Evolutionary conservation across 2,888 invertebrate genomes (phyloP), one percentile per base, ranked within the genome.

Genomic region (Leucophora obtusa): DNA sequence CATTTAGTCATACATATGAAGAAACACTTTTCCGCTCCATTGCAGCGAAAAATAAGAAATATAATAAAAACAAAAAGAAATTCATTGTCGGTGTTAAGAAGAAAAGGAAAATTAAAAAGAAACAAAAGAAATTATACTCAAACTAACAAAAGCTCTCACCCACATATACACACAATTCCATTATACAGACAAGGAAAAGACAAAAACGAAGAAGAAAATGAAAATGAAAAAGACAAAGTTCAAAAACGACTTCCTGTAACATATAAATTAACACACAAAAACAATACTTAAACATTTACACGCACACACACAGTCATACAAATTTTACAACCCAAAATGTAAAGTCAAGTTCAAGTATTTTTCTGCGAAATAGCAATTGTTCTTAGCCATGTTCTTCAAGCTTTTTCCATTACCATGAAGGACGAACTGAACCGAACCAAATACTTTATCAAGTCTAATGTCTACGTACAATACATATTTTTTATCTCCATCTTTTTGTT

Each of bases 31-130:
- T 77, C 54, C 83, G 83, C 83, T 79, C 76, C 73, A 82, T 65
- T 79, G 58, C 71, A 74, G 76, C 69, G 65, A 76, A 78, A 73
- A 76, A 77, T 83, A 76, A 81, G 81, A 78, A 81, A 81, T 56
- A 79, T 73, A 43, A 71, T 60, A 35, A 56, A 77, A 56, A 53
- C n/a, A 59, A 53, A 2, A 38, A 66, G 33, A 75, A 62, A 47
- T 54, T 77, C 58, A 71, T 71, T 66, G 71, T 59, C 71, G 71
- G 71, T 38, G 43, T 51, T 54, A n/a, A 24, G 51, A 58, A 58
- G 15, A 17, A 72, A 71, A 60, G 35, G 21, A 59, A 35, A 50
- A 66, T 17, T 21, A 62, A 51, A 50, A 53, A 71, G 59, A 65
- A 72, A 66, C 53, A 76, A 71, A 47, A 43, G 53, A 65, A 8